Base-by-base conservation (phyloP, 2,888 invertebrate species). In the Augochlorella aurata region DNA sequence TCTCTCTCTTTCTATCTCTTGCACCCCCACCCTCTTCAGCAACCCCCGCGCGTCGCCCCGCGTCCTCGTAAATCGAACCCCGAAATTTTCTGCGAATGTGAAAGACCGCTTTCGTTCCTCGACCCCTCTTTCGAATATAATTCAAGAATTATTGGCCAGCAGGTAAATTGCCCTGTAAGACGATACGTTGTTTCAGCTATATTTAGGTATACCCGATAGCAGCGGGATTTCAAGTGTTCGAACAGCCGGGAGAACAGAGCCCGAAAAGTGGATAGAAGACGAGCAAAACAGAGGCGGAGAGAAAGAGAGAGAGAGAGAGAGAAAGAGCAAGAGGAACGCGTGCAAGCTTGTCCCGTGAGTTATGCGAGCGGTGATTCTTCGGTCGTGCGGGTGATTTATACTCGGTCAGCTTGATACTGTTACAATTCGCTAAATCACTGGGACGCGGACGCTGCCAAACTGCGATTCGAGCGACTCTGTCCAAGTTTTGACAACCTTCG, bases 321-420 rank as follows among this genome's bases (percentile, higher is more conserved):
- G 14, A 58, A 24, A 58, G 24, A 52, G 21, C 24, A 14, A 24
- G 58, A 24, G 24, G 7, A 58, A 24, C 58, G 81, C 72, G 81
- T 69, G 63, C 72, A 74, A 29, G 61, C 29, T 61, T 61, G 61
- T 61, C 61, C 29, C 18, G 61, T 83, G 78, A 83, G 81, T 86
- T 84, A 82, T 73, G 79, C 77, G 77, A 83, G 88, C 86, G 87
- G 83, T 79, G 85, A 83, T 80, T 85, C 85, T 85, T 84, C 84
- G 74, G 78, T 85, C 81, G 83, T 81, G 78, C 83, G 87, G 90
- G 89, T 93, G 92, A 93, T 93, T 93, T 93, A 93, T 92, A 91
- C 90, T 86, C 87, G 92, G 92, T 91, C 91, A 92, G 92, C 92
- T 92, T 92, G 91, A 93, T 93, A 91, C 91, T 92, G 92, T 93